phyloP scores from a whole-genome alignment of 53 echinoderm and acorn worm species.

The Pentamera pediparva region DNA sequence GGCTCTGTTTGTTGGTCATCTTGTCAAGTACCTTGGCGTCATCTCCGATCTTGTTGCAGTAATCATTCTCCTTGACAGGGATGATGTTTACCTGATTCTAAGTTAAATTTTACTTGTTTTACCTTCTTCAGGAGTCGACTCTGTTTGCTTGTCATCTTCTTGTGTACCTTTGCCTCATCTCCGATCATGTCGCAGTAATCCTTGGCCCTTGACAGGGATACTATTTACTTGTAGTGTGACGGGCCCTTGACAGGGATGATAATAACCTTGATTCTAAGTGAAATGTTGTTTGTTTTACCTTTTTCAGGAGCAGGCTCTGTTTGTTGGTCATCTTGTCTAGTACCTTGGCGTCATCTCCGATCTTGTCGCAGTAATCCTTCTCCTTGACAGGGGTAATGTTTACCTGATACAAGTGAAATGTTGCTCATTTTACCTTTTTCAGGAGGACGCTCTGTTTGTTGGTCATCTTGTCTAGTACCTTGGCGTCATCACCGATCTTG shows the following conservation, averaged over 20 bases:
- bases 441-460: conserved; percentile 96
- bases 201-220: too few species aligned
- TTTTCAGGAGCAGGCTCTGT: conserved; percentile 94
- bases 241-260: too few species aligned
- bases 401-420: too few species aligned
- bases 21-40: conserved; percentile 83
- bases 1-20: conserved; percentile 99
- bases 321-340: conserved; percentile 99
- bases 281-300: too few species aligned
- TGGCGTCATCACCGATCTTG: conserved; percentile 76
- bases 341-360: conserved; percentile 68
- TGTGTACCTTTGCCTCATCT: conserved; percentile 70
- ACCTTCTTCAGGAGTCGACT: conserved; percentile 97
- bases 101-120: too few species aligned
- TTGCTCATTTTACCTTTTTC: conserved; percentile 87
- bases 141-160: conserved; percentile 99
- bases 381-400: too few species aligned
- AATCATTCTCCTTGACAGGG: conserved; percentile 76
- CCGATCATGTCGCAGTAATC: conserved; percentile 80
- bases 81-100: too few species aligned
- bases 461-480: conserved; percentile 93
- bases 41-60: conserved; percentile 74
- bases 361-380: conserved; percentile 83
- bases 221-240: too few species aligned
- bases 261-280: too few species aligned